Conservation (phyloP, 2,797 vertebrate species). For the Oryzias sinensis region DNA sequence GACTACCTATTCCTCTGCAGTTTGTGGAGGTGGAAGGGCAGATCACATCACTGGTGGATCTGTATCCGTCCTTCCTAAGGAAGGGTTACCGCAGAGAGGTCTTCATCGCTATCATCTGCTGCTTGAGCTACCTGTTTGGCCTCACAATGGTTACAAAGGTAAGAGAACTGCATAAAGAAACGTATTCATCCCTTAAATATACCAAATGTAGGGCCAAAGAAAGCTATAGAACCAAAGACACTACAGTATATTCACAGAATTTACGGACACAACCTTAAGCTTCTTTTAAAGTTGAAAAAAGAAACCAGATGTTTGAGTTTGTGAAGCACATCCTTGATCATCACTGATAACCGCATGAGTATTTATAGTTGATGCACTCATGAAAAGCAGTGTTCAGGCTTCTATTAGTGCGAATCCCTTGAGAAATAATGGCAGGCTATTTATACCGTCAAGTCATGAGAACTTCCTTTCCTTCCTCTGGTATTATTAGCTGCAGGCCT, state of each 20-base stretch:
- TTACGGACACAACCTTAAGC: too few species aligned
- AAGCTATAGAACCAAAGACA: too few species aligned
- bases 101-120: constrained; percentile 97
- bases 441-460: constrained; percentile 62
- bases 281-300: too few species aligned
- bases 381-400: constrained; percentile 28
- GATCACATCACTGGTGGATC: constrained; percentile 99
- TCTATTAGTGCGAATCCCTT: constrained; percentile 32
- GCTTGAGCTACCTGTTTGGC: constrained; percentile 97
- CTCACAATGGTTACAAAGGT: constrained; percentile 98
- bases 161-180: constrained; percentile 3
- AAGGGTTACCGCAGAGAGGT: constrained; percentile 99
- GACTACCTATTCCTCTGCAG: constrained; percentile 62
- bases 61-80: constrained; percentile 99
- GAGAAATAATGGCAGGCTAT: constrained; percentile 42
- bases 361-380: too few species aligned
- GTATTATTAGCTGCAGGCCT: constrained; percentile 46
- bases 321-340: too few species aligned
- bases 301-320: too few species aligned
- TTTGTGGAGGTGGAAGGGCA: constrained; percentile 99
- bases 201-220: too few species aligned
- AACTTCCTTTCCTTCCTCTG: constrained; percentile 42
- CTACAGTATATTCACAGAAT: too few species aligned
- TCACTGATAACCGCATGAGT: too few species aligned
- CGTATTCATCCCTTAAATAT: neutral